These are phyloP conservation scores for Drosophila formosana DNA, from an alignment of 2,888 invertebrate species.

Conservation along the genomic window DNA sequence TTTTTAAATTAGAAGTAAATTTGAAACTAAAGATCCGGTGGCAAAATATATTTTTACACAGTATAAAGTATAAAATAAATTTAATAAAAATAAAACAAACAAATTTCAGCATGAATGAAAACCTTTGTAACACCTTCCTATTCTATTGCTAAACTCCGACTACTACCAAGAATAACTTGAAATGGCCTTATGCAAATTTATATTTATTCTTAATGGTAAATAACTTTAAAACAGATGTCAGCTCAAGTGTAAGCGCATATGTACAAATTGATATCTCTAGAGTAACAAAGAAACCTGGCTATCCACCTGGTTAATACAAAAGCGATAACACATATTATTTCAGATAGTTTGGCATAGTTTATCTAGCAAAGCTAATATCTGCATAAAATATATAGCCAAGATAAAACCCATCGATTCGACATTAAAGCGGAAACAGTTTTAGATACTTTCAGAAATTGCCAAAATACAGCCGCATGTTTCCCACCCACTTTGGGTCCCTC, in stretches of 20 bases:
- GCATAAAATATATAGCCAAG: too few species aligned
- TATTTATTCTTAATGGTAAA: background rate
- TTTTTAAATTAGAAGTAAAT: too few species aligned
- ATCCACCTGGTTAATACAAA: background rate
- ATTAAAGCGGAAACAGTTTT: background rate
- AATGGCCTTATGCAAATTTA: background rate
- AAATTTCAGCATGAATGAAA: background rate
- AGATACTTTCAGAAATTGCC: background rate
- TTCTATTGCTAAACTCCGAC: background rate
- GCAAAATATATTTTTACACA: too few species aligned
- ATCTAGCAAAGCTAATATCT: background rate
- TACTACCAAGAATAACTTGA: background rate
- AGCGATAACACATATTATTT: background rate
- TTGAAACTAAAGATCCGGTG: too few species aligned
- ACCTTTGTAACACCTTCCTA: background rate
- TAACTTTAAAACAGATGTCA: slow-evolving; percentile 2
- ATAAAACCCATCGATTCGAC: background rate
- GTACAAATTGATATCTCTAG: background rate
- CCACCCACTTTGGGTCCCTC: background rate
- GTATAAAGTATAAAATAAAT: too few species aligned
- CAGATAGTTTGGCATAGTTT: background rate
- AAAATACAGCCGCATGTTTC: background rate
- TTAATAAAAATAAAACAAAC: background rate
- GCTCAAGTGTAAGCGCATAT: background rate
- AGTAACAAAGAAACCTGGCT: background rate